These are phyloP conservation scores for Bovichtus diacanthus DNA, from an alignment of 2,797 vertebrate species.

Conservation along the genomic window DNA sequence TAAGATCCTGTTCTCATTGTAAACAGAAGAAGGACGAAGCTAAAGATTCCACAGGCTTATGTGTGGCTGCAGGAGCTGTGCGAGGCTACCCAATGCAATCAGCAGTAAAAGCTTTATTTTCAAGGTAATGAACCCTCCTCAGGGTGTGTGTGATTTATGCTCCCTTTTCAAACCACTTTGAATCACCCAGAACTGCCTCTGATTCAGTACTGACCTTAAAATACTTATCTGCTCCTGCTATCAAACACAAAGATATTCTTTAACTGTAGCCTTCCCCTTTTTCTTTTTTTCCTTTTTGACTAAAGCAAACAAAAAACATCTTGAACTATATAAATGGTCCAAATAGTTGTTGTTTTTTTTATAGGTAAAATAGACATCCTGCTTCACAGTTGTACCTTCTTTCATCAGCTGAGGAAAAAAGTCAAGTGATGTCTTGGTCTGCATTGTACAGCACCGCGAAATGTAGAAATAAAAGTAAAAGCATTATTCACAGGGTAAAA, in stretches of 20 bases:
- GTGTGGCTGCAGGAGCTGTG: constrained; percentile 31
- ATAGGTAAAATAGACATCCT: background rate
- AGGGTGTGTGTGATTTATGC: constrained; percentile 74
- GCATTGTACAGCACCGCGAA: background rate
- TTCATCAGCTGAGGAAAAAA: constrained; percentile 10
- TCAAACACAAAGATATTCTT: constrained; percentile 17
- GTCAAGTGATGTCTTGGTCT: background rate
- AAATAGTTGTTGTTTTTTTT: no score
- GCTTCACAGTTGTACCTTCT: background rate
- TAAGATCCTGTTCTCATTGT: constrained; percentile 25
- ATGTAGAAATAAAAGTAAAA: background rate
- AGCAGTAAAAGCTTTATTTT: constrained; percentile 79
- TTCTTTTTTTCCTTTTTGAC: background rate
- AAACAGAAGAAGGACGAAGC: constrained; percentile 59
- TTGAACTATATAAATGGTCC: background rate
- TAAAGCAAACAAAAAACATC: background rate
- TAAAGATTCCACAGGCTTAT: constrained; percentile 20
- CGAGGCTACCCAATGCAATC: constrained; percentile 60
- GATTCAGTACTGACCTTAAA: constrained; percentile 70
- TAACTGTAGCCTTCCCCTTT: background rate
- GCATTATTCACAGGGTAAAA: background rate
- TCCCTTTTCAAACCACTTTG: constrained; percentile 69
- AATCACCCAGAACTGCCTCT: constrained; percentile 67
- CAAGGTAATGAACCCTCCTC: constrained; percentile 75
- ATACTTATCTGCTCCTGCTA: constrained; percentile 44